Percentiles rank a stretch among this genome's conserved stretches.
Conservation (phyloP, 2,888 invertebrate species). For the Rhagonycha fulva region DNA sequence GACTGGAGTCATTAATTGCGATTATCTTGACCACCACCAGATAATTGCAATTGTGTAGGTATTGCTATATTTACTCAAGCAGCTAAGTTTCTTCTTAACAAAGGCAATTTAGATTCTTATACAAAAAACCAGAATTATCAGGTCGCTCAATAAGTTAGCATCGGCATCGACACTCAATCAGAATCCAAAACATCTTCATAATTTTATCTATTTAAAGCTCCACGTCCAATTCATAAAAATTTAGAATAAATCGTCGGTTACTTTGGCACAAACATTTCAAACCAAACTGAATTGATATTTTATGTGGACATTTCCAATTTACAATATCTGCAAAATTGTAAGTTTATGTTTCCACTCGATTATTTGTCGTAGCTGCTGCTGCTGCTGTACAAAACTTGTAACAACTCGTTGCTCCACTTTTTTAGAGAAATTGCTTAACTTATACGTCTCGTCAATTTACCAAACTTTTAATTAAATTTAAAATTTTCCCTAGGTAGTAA, state of each 20-base stretch:
- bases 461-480: constrained; percentile 11
- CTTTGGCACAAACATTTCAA: neutral
- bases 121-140: neutral
- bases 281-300: constrained; percentile 14
- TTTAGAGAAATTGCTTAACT: constrained; percentile 5
- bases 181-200: neutral
- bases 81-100: neutral
- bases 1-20: constrained; percentile 1
- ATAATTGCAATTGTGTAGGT: constrained; percentile 1
- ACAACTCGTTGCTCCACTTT: constrained; percentile 4
- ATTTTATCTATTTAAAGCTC: neutral
- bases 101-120: neutral
- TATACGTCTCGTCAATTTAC: neutral
- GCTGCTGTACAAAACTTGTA: constrained; percentile 1
- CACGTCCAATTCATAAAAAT: neutral
- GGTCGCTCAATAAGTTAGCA: neutral
- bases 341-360: constrained; percentile 8
- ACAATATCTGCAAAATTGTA: constrained; percentile 16
- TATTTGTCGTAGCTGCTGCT: constrained; percentile 9
- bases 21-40: constrained; percentile 4
- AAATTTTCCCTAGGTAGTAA: neutral
- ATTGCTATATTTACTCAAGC: neutral
- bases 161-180: neutral
- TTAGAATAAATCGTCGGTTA: neutral
- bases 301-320: constrained; percentile 18